phyloP scores from a whole-genome alignment of 2,797 vertebrate species.

The Pangasius sanitwongsei region DNA sequence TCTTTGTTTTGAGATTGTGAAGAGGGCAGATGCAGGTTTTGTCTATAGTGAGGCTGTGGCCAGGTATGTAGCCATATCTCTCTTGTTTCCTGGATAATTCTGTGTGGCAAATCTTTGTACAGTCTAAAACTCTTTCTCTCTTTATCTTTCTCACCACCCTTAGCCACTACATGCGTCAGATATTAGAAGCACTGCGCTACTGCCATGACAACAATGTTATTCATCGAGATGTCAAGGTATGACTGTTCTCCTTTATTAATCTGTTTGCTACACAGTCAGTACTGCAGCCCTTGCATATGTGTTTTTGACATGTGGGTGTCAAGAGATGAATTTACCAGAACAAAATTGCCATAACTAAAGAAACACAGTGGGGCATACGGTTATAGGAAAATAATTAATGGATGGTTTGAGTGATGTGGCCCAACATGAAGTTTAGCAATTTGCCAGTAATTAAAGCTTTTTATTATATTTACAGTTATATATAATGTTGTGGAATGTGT shows the following conservation, averaged over 20 bases:
- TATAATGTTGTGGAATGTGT: background rate
- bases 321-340: background rate
- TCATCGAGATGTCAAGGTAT: conserved; percentile 97
- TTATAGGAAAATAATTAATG: background rate
- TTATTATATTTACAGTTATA: background rate
- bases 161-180: conserved; percentile 99
- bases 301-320: background rate
- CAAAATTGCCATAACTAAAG: background rate
- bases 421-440: background rate
- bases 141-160: background rate
- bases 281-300: background rate
- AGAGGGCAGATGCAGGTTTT: conserved; percentile 95
- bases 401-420: background rate
- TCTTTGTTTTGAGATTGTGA: conserved; percentile 98
- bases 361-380: background rate
- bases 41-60: conserved; percentile 99
- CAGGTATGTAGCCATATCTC: conserved; percentile 75
- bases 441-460: background rate
- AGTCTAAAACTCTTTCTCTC: background rate
- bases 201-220: conserved; percentile 99
- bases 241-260: background rate
- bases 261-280: background rate
- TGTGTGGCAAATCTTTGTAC: background rate
- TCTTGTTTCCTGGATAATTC: background rate
- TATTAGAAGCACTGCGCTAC: conserved; percentile 95